Base-by-base conservation (phyloP, 2,797 vertebrate genomes). In the Alauda arvensis region DNA sequence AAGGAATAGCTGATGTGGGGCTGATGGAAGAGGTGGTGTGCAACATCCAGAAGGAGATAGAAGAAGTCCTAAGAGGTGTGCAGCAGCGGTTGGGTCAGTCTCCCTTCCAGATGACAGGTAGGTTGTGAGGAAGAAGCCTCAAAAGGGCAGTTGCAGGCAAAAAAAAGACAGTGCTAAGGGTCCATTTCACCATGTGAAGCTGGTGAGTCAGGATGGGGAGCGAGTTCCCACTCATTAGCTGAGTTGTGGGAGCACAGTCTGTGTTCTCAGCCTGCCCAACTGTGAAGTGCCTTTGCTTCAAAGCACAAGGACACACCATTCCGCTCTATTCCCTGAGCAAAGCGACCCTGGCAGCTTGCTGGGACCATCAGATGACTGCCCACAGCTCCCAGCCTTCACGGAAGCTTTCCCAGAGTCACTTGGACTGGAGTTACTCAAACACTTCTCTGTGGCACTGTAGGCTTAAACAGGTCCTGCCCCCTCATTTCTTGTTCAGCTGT, bases 1-100 rank as follows among this genome's bases (percentile, higher is more conserved):
- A 98, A 93, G 99, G 99, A 90, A 99, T 99, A 46, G 98, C 98
- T 61, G 98, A 98, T 28, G 97, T 99, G 87, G 99, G 99, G 34
- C 96, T 99, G 94, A 98, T 99, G 98, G 98, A 99, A 67, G 98
- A 98, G 77, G 98, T 99, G 37, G 98, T 99, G 83, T 98, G 98
- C 95, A 99, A 99, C 94, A 99, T 99, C 94, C 98, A 98, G 88
- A 98, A 98, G 11, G 98, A 99, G 95, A 96, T 99, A 91, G 96
- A 98, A 93, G 97, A 98, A 70, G 96, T 98, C 74, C 95, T 99
- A 21, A 96, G 96, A 81, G 98, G 98, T 3, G 98, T 99, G 83
- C 98, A 99, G 95, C 98, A 98, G 77, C 97, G 97, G 71, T 95
- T 97, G 77, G 97, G 98, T 80, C 98, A 97, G 67, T 94, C 96